A percentile compares a stretch with the other conserved stretches of the same genome.
Conservation (phyloP, 2,888 invertebrate genomes). For the Druceiella hillmani region DNA sequence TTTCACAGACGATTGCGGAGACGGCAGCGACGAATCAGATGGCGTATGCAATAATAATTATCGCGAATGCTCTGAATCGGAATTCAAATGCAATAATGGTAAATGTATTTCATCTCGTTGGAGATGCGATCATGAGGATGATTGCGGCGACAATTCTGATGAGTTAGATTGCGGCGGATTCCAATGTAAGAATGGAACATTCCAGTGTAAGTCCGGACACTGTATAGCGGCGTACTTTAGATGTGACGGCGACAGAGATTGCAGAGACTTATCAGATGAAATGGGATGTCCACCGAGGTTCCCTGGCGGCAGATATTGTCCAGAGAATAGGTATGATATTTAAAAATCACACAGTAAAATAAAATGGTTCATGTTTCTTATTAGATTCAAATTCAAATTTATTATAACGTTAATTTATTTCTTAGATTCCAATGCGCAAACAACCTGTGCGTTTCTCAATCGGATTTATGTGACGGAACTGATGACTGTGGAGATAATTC, state of each 20-base stretch:
- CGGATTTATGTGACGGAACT: slow-evolving; percentile 88
- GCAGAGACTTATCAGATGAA: slow-evolving; percentile 86
- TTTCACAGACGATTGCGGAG: slow-evolving; percentile 95
- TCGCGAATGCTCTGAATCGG: slow-evolving; percentile 89
- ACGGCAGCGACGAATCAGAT: slow-evolving; percentile 85
- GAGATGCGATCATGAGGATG: slow-evolving; percentile 95
- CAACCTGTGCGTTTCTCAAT: slow-evolving; percentile 84
- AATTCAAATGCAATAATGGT: slow-evolving; percentile 82
- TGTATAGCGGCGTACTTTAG: slow-evolving; percentile 86
- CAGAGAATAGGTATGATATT: slow-evolving; percentile 55
- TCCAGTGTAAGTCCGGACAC: slow-evolving; percentile 89
- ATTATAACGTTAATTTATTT: too few species aligned
- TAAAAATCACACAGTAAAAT: not conserved
- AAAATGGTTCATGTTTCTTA: not conserved
- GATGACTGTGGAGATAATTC: slow-evolving; percentile 92
- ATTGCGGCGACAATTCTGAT: slow-evolving; percentile 93
- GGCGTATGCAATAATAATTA: slow-evolving; percentile 76
- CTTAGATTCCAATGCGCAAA: slow-evolving; percentile 85
- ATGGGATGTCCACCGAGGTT: slow-evolving; percentile 83
- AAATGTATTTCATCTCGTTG: slow-evolving; percentile 89
- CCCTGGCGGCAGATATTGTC: slow-evolving; percentile 85
- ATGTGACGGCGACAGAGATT: slow-evolving; percentile 87
- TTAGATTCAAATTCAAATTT: not conserved
- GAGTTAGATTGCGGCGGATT: slow-evolving; percentile 78
- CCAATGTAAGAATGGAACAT: slow-evolving; percentile 83